Percentiles rank a stretch among this genome's conserved stretches.
phyloP scores from a whole-genome alignment of 2,888 invertebrate species.

The Trichogramma evanescens region DNA sequence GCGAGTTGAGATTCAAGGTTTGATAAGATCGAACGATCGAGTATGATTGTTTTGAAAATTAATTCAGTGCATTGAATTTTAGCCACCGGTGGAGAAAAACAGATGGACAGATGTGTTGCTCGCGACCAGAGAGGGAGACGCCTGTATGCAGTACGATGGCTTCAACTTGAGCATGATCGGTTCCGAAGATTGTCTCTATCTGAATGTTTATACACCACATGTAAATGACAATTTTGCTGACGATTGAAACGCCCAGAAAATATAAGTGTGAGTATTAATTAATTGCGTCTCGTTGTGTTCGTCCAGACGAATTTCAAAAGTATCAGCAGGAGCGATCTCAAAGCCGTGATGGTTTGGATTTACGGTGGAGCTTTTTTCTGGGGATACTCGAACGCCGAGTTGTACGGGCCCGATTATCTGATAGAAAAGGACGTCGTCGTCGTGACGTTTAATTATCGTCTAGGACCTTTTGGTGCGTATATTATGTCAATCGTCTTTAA shows the following conservation, averaged over 20 bases:
- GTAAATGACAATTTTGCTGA: slow-evolving; percentile 7
- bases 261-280: no score
- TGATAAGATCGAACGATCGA: neutral
- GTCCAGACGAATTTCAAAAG: no score
- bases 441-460: slow-evolving; percentile 20
- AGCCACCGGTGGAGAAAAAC: slow-evolving; percentile 23
- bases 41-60: neutral
- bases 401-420: slow-evolving; percentile 22
- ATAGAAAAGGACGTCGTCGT: slow-evolving; percentile 21
- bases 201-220: slow-evolving; percentile 24
- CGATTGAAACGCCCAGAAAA: neutral
- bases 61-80: neutral
- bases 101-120: slow-evolving; percentile 19
- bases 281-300: no score
- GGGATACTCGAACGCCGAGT: slow-evolving; percentile 9
- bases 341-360: slow-evolving; percentile 26
- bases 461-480: slow-evolving; percentile 11
- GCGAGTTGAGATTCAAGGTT: slow-evolving; percentile 32
- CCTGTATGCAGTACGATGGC: slow-evolving; percentile 14
- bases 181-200: slow-evolving; percentile 23
- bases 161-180: neutral
- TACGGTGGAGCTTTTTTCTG: slow-evolving; percentile 20
- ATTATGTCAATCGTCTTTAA: no score
- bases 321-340: neutral
- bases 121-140: slow-evolving; percentile 14